Conservation (phyloP, 2,797 vertebrate genomes). For the Oceanodroma leucorhoa region DNA sequence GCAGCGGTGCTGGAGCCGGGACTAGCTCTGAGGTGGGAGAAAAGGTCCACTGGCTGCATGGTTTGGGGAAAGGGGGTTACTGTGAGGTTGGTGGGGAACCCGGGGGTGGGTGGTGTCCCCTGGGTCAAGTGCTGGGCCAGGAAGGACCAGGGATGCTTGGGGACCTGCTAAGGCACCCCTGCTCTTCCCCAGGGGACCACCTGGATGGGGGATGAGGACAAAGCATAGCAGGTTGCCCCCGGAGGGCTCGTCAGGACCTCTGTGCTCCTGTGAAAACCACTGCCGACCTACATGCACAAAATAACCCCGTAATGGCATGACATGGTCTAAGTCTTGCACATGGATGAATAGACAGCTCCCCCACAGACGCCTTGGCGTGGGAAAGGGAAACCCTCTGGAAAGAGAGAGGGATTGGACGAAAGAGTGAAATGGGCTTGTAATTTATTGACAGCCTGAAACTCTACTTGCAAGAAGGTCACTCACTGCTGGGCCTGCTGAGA, state of each 20-base stretch:
- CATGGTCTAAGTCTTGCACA: fast-evolving
- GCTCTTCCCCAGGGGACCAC: not conserved
- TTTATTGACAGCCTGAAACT: not conserved
- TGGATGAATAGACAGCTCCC: not conserved
- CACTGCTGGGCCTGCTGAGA: not conserved
- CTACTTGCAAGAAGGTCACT: not conserved
- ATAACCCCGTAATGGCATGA: fast-evolving
- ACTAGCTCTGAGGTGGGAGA: not conserved
- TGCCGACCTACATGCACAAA: fast-evolving
- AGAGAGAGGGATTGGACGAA: not conserved
- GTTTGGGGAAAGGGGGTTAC: not conserved
- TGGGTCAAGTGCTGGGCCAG: not conserved
- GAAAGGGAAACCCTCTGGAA: not conserved
- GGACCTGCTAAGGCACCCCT: not conserved
- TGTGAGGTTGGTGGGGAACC: not conserved
- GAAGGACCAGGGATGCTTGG: not conserved
- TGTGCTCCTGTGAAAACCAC: not conserved
- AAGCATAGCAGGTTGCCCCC: fast-evolving
- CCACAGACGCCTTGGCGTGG: fast-evolving
- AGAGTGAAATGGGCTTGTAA: not conserved
- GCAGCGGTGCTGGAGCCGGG: not conserved
- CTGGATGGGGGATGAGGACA: not conserved
- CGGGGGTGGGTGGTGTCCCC: fast-evolving
- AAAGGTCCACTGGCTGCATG: fast-evolving
- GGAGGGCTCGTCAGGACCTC: not conserved